Evolutionary conservation across 2,113 vertebrate genomes (phyloP), one percentile per base, ranked within the genome.

Genomic region (Chinchilla lanigera): DNA sequence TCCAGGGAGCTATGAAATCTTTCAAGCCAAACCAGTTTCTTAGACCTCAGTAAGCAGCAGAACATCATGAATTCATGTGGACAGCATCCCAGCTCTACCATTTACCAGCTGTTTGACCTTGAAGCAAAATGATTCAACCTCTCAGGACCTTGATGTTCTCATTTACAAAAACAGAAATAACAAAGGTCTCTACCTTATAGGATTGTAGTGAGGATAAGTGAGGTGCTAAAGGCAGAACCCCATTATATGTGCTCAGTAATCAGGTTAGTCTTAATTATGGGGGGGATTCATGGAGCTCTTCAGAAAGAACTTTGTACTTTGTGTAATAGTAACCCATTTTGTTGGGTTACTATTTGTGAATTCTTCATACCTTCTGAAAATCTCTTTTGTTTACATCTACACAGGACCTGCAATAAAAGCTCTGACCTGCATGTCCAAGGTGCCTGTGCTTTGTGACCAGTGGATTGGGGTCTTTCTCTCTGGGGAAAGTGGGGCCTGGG

Each of bases 121-220:
- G 80, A 75, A 90, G 33, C 47, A 83, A 80, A 87, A 61, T 38
- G 35, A 60, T 26, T 94, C 75, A 30, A 52, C 3, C 17, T 80
- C 41, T 80, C 54, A 65, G 67, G 20, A 14, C 19, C 26, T 87
- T 80, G 2, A 26, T 56, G 60, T 96, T 75, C 33, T 90, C 50
- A 92, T 52, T 85, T 91, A 81, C 33, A 89, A 89, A 95, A 95
- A 67, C 35, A 81, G 38, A 90, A 33, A 30, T 60, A 14, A 33
- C 41, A 56, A 71, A 35, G 3, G 35, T 50, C 50, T 83, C 60
- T 75, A 33, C 26, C n/a, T 10, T 26, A 2, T 19, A 86, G 61
- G 24, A 58, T 1, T 11, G 33, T 50, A 52, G 7, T 35, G 63
- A 82, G 54, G 50, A 61, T 16, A 60, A 85, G 22, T 75, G 69